These are phyloP conservation scores for Rallus limicola DNA, from an alignment of 2,113 vertebrate genomes.

Conservation along the genomic window DNA sequence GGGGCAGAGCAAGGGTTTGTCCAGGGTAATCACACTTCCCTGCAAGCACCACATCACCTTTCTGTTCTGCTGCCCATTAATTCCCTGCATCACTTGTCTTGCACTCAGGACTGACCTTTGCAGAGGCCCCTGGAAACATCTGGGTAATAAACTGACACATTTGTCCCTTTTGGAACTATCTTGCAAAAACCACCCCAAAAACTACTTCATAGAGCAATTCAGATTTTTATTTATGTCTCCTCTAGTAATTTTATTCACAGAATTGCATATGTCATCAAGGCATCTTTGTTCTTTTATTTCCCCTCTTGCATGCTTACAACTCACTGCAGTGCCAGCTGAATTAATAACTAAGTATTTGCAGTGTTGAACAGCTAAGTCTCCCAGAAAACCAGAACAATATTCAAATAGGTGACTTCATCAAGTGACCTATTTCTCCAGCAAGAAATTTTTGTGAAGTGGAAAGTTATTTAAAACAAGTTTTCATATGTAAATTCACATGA, in stretches of 20 bases:
- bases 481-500: background rate
- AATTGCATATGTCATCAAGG: background rate
- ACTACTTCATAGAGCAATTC: background rate
- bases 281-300: background rate
- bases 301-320: background rate
- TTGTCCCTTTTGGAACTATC: background rate
- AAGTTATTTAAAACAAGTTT: background rate
- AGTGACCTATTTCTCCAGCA: background rate
- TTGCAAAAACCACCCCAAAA: background rate
- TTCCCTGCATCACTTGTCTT: background rate
- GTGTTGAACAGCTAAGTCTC: background rate
- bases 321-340: background rate
- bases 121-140: background rate
- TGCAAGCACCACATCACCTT: background rate
- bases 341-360: background rate
- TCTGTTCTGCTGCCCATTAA: background rate
- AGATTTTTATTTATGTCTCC: background rate
- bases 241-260: background rate
- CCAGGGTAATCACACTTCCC: background rate
- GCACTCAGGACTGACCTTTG: background rate
- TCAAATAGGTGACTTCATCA: background rate
- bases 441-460: background rate
- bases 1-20: background rate
- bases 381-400: background rate
- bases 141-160: background rate